These are phyloP conservation scores for Myotis lucifugus DNA, from an alignment of 2,113 vertebrate genomes.

Conservation along the genomic window DNA sequence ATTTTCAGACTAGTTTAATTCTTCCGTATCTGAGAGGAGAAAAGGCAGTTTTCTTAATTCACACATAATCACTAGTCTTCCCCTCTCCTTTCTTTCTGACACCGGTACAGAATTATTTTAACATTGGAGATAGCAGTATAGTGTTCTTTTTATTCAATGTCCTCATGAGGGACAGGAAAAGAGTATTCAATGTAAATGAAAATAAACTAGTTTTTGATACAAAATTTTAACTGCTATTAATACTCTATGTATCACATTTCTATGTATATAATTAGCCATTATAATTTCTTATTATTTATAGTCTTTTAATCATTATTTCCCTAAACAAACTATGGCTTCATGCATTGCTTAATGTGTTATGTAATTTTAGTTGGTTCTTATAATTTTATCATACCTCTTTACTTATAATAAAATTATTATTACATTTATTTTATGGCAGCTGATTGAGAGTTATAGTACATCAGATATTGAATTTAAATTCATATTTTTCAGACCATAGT, in stretches of 20 bases:
- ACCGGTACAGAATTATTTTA: background rate
- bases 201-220: background rate
- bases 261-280: background rate
- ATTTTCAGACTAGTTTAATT: background rate
- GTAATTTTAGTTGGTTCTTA: constrained; percentile 9
- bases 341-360: background rate
- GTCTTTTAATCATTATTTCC: background rate
- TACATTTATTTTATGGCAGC: constrained; percentile 32
- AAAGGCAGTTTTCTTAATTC: constrained; percentile 21
- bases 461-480: constrained; percentile 34
- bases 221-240: background rate
- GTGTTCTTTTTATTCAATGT: background rate
- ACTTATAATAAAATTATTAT: constrained; percentile 22
- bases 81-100: background rate
- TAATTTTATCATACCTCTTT: background rate
- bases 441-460: background rate
- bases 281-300: background rate
- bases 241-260: background rate
- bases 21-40: background rate
- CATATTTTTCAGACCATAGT: constrained; percentile 24
- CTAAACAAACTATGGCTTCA: background rate
- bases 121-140: background rate
- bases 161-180: background rate
- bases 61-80: background rate
- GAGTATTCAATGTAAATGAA: background rate